A percentile compares a stretch with the other conserved stretches of the same genome.
These are phyloP conservation scores for Neoascia interrupta DNA, from an alignment of 2,888 invertebrate species.

Conservation along the genomic window DNA sequence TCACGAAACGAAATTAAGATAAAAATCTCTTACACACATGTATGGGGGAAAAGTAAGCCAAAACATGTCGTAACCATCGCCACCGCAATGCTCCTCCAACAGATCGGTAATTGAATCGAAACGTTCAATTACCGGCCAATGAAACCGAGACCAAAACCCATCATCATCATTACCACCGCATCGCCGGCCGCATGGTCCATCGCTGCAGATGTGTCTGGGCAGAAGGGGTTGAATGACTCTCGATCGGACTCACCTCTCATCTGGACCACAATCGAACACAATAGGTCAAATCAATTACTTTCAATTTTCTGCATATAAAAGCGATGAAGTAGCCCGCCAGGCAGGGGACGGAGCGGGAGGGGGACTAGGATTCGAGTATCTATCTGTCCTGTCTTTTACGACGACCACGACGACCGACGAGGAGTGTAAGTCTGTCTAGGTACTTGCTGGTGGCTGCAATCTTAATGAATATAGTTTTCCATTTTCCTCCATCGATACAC, in stretches of 20 bases:
- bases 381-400: slow-evolving; percentile 53
- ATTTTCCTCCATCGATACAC: slow-evolving; percentile 48
- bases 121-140: slow-evolving; percentile 59
- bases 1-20: slow-evolving; percentile 16
- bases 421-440: too few relatives aligned
- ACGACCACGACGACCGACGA: too few relatives aligned
- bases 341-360: too few relatives aligned
- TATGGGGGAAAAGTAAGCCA: not conserved
- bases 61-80: slow-evolving; percentile 11
- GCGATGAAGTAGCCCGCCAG: slow-evolving; percentile 33
- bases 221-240: slow-evolving; percentile 20
- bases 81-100: slow-evolving; percentile 12
- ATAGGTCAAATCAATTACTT: slow-evolving; percentile 70
- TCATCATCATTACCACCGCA: slow-evolving; percentile 49
- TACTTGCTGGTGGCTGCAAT: slow-evolving; percentile 47
- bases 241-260: slow-evolving; percentile 41
- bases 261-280: slow-evolving; percentile 63
- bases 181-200: too few relatives aligned
- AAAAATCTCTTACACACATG: slow-evolving; percentile 10
- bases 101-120: slow-evolving; percentile 59
- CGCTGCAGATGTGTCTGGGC: too few relatives aligned
- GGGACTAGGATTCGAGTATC: not conserved
- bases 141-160: slow-evolving; percentile 43
- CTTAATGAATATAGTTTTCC: slow-evolving; percentile 67
- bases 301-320: slow-evolving; percentile 68